Base-by-base conservation (phyloP, 2,113 vertebrate species). In the Nothobranchius furzeri region DNA sequence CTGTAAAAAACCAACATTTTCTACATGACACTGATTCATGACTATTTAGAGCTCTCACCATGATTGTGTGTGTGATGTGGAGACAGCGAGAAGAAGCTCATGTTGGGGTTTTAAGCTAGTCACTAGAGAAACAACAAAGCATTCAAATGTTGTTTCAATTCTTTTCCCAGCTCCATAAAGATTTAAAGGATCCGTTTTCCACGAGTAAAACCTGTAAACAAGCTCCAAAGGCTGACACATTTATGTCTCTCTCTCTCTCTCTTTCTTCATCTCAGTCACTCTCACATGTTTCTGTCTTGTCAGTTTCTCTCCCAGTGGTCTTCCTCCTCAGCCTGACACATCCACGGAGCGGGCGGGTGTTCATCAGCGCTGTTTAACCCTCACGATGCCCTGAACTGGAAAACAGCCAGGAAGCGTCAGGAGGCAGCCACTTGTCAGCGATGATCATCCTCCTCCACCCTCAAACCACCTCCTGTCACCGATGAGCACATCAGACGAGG, bases 401-500 rank as follows among this genome's bases (percentile, higher is more conserved):
- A 77, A 62, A 52, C 78, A 87, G 87, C 88, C 86, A 91, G 73
- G 72, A 58, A 86, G 74, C 77, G 45, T 87, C 72, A 83, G 2
- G 74, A 87, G 66, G 69, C 81, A 78, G 67, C 75, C 78, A 68
- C 78, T 76, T 79, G 73, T 72, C 75, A 81, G 60, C 13, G 24
- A 55, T 70, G 57, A 75, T 72, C 79, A 62, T 15, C 71, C 58
- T 68, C 64, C 63, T 37, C 61, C 70, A 42, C 56, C 49, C 65
- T 51, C 15, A 5, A 36, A 35, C 68, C 65, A 36, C 70, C 54
- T n/a, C 75, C 69, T 68, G 12, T 82, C 82, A 75, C 75, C 87
- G 88, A 90, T 85, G 85, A 91, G 89, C 90, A 91, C 90, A 90
- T 93, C 94, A 93, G 91, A 86, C 76, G 88, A 70, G 63, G 93